Conservation (phyloP, 1,140 invertebrate species). For the Coenobita brevimanus region DNA sequence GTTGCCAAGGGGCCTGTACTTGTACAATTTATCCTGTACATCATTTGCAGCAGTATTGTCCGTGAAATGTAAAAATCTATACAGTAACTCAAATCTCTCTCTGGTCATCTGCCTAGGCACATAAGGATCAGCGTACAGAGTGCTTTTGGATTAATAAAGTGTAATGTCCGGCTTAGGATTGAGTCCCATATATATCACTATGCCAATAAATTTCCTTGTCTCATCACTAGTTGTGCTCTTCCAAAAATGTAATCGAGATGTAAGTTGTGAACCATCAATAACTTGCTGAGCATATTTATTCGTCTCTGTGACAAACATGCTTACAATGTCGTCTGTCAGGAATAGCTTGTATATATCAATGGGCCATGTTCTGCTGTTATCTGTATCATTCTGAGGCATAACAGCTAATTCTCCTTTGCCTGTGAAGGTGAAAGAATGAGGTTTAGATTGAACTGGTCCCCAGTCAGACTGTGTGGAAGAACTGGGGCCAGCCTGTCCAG, state of each 20-base stretch:
- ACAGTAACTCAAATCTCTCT: background rate
- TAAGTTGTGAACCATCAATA: background rate
- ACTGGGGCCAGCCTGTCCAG: too few relatives aligned
- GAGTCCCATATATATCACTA: background rate
- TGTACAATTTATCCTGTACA: too few relatives aligned
- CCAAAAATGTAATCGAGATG: background rate
- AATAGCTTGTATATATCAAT: conserved; percentile 4
- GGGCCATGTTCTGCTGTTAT: background rate
- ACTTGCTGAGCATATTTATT: background rate
- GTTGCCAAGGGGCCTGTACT: too few relatives aligned
- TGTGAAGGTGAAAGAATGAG: conserved; percentile 2
- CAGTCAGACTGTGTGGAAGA: too few relatives aligned
- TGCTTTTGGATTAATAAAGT: too few relatives aligned
- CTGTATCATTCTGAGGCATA: background rate
- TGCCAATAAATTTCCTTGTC: background rate
- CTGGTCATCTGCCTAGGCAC: background rate
- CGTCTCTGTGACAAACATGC: background rate
- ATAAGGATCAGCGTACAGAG: too few relatives aligned
- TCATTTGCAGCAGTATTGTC: too few relatives aligned
- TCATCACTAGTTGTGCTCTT: background rate
- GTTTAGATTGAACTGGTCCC: too few relatives aligned
- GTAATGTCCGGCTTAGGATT: background rate
- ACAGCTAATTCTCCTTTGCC: background rate
- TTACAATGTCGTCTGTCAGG: background rate
- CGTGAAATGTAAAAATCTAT: too few relatives aligned